Evolutionary conservation across 2,113 vertebrate genomes (phyloP).

Genomic region (Antennarius striatus): DNA sequence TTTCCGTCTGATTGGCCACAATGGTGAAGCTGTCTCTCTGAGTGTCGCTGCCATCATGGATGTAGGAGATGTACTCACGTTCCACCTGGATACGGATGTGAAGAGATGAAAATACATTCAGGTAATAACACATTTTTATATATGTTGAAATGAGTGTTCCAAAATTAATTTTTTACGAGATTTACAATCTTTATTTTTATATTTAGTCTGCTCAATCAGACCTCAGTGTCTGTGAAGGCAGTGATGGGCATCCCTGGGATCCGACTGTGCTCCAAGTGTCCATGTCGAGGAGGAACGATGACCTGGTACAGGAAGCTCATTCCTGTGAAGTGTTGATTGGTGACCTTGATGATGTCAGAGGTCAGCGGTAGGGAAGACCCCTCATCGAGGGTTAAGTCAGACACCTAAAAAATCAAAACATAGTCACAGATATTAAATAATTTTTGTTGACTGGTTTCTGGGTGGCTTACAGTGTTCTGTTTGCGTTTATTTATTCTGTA

Average conservation of each 20-base stretch:
- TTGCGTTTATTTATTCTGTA: conserved; percentile 15
- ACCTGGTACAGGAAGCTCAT: conserved; percentile 85
- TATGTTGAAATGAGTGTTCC: too few species aligned
- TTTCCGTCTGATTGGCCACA: conserved; percentile 81
- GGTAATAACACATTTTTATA: too few species aligned
- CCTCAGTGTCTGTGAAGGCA: conserved; percentile 87
- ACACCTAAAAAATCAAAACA: conserved; percentile 40
- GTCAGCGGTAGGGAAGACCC: conserved; percentile 79
- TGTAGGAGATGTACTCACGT: conserved; percentile 83
- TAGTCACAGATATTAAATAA: too few species aligned
- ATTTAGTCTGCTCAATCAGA: conserved; percentile 38
- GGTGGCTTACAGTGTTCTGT: too few species aligned
- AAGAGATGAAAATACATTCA: neutral
- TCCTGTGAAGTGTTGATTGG: conserved; percentile 80
- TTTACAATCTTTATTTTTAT: neutral
- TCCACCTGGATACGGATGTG: conserved; percentile 78
- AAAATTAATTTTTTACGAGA: too few species aligned
- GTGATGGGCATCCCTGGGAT: conserved; percentile 81
- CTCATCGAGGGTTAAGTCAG: conserved; percentile 82
- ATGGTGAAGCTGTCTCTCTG: conserved; percentile 84
- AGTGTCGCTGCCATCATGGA: conserved; percentile 86
- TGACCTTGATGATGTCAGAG: conserved; percentile 79
- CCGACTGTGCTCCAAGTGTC: conserved; percentile 81
- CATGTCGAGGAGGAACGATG: conserved; percentile 79
- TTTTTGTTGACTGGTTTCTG: too few species aligned